A percentile compares a stretch with the other conserved stretches of the same genome.
phyloP scores from a whole-genome alignment of 2,888 invertebrate genomes.

The Galerucella calmariensis region DNA sequence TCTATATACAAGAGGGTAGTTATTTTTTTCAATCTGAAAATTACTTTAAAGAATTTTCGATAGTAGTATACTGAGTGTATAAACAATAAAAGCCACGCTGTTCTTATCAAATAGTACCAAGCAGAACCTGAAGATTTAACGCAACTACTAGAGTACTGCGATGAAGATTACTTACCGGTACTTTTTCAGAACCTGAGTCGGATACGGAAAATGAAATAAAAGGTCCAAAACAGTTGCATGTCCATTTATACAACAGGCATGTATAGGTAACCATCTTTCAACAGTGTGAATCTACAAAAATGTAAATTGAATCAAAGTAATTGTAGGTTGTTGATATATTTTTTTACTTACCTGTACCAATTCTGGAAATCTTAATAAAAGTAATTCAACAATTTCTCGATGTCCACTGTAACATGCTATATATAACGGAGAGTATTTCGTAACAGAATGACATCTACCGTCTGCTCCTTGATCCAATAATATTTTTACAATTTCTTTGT shows the following conservation, averaged over 20 bases:
- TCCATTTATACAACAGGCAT: slow-evolving; percentile 92
- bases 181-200: slow-evolving; percentile 73
- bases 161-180: slow-evolving; percentile 64
- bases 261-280: slow-evolving; percentile 91
- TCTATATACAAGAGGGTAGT: too few species aligned
- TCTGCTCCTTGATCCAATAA: slow-evolving; percentile 87
- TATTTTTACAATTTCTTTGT: slow-evolving; percentile 79
- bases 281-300: slow-evolving; percentile 80
- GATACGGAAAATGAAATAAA: slow-evolving; percentile 85
- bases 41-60: too few species aligned
- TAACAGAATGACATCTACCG: slow-evolving; percentile 88
- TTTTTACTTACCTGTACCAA: slow-evolving; percentile 73
- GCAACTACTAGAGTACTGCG: neutral
- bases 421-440: slow-evolving; percentile 92
- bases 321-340: neutral
- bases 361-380: slow-evolving; percentile 85
- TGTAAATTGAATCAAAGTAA: neutral
- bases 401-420: slow-evolving; percentile 90
- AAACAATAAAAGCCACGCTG: too few species aligned
- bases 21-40: too few species aligned
- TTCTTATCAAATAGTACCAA: too few species aligned
- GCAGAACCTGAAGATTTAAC: too few species aligned
- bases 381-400: slow-evolving; percentile 77
- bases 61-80: too few species aligned
- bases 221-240: slow-evolving; percentile 82